phyloP scores from a whole-genome alignment of 2,888 invertebrate genomes.

The Cyclophora albipunctata region DNA sequence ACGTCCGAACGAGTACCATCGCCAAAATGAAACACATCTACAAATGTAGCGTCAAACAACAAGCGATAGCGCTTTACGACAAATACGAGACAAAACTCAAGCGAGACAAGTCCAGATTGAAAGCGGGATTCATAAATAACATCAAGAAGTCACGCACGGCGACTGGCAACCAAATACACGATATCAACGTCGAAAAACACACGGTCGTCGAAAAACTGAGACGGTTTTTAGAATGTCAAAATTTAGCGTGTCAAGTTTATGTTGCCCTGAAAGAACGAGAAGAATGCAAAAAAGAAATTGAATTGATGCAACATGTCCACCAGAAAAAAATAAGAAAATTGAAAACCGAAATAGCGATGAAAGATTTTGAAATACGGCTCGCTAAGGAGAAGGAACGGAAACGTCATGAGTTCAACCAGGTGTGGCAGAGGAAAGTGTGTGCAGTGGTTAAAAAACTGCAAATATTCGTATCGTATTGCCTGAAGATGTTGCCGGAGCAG shows the following conservation, averaged over 20 bases:
- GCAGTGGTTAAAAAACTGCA: slow-evolving; percentile 59
- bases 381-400: slow-evolving; percentile 40
- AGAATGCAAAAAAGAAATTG: slow-evolving; percentile 40
- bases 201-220: slow-evolving; percentile 49
- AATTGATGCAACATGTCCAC: slow-evolving; percentile 35
- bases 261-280: slow-evolving; percentile 61
- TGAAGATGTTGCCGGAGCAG: slow-evolving; percentile 52
- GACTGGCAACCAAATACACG: slow-evolving; percentile 38
- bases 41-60: slow-evolving; percentile 34
- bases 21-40: slow-evolving; percentile 41
- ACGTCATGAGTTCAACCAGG: slow-evolving; percentile 32
- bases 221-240: slow-evolving; percentile 48
- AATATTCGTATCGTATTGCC: slow-evolving; percentile 50
- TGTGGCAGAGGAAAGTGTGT: slow-evolving; percentile 58
- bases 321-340: slow-evolving; percentile 41
- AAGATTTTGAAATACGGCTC: slow-evolving; percentile 43
- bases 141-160: slow-evolving; percentile 29
- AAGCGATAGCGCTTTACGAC: slow-evolving; percentile 47
- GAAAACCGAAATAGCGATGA: slow-evolving; percentile 32
- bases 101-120: slow-evolving; percentile 36
- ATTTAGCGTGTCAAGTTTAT: slow-evolving; percentile 62
- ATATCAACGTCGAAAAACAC: slow-evolving; percentile 56
- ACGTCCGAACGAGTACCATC: slow-evolving; percentile 29
- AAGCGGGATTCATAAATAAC: slow-evolving; percentile 36
- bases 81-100: slow-evolving; percentile 36